phyloP scores from a whole-genome alignment of 2,888 invertebrate species.

The Cosmorhoe ocellata region DNA sequence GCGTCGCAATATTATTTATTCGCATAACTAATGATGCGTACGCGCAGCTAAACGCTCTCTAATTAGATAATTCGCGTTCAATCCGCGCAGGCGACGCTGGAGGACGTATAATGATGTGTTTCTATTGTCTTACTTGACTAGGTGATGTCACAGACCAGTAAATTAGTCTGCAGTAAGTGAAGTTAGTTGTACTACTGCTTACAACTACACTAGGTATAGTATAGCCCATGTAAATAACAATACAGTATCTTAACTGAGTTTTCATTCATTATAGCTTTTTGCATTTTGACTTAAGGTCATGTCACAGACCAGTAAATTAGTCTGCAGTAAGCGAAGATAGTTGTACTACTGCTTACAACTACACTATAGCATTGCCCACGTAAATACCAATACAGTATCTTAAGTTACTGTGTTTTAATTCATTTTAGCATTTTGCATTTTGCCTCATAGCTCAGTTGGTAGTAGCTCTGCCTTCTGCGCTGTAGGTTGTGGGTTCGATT shows the following conservation, averaged over 20 bases:
- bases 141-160: conserved; percentile 45
- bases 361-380: too few relatives aligned
- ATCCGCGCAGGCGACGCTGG: conserved; percentile 49
- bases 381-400: neutral
- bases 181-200: neutral
- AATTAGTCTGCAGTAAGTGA: conserved; percentile 17
- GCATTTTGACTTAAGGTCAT: conserved; percentile 62
- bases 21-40: conserved; percentile 29
- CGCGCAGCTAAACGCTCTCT: conserved; percentile 45
- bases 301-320: conserved; percentile 32
- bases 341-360: too few relatives aligned
- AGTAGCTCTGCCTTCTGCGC: too few relatives aligned
- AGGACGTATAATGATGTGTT: conserved; percentile 71
- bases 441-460: too few relatives aligned
- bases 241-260: neutral
- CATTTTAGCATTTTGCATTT: too few relatives aligned
- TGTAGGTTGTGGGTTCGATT: too few relatives aligned
- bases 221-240: neutral
- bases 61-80: conserved; percentile 74
- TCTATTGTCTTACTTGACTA: conserved; percentile 62
- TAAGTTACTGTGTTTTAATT: too few relatives aligned
- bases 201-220: too few relatives aligned
- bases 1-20: conserved; percentile 17
- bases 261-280: too few relatives aligned
- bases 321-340: conserved; percentile 14